A percentile compares a stretch with the other conserved stretches of the same genome.
phyloP scores from a whole-genome alignment of 2,113 vertebrate species.

The Lophius piscatorius region DNA sequence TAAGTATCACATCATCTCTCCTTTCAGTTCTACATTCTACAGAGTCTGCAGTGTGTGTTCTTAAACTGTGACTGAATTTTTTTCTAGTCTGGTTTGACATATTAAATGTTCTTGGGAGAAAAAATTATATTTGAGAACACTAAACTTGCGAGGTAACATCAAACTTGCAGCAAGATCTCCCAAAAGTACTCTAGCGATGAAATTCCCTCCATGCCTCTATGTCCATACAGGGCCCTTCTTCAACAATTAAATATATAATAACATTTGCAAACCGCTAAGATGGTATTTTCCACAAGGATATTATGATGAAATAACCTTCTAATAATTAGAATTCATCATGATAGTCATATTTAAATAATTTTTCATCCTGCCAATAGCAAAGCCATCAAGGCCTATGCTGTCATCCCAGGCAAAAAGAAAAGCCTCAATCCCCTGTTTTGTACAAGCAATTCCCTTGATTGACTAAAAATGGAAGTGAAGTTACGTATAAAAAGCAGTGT shows the following conservation, averaged over 20 bases:
- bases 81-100: too few relatives aligned
- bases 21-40: not conserved
- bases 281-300: too few relatives aligned
- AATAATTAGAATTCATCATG: constrained; percentile 44
- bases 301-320: too few relatives aligned
- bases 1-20: constrained; percentile 22
- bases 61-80: not conserved
- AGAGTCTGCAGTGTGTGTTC: not conserved
- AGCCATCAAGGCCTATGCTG: too few relatives aligned
- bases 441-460: too few relatives aligned
- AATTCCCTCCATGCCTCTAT: too few relatives aligned
- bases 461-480: too few relatives aligned
- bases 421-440: too few relatives aligned
- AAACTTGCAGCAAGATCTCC: not conserved
- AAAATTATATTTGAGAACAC: not conserved
- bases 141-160: not conserved
- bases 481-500: too few relatives aligned
- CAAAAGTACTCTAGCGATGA: not conserved
- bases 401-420: too few relatives aligned
- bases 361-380: constrained; percentile 27
- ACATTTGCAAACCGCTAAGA: too few relatives aligned
- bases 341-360: constrained; percentile 52
- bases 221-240: not conserved
- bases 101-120: not conserved
- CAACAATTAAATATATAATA: too few relatives aligned